Evolutionary conservation across 2,888 invertebrate genomes (phyloP).

Genomic region (Coecobrya sp.): DNA sequence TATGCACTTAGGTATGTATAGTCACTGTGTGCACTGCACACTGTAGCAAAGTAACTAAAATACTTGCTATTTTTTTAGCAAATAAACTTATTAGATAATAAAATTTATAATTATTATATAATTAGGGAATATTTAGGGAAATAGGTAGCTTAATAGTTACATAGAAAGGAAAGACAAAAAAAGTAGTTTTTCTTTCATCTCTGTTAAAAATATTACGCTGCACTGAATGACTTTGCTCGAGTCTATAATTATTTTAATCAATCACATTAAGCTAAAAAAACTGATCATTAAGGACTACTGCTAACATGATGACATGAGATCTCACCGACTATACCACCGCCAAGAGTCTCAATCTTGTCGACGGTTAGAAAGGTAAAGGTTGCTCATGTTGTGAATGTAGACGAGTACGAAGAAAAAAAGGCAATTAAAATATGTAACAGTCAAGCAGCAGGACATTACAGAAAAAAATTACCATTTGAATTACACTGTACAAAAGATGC

Average conservation of each 20-base stretch:
- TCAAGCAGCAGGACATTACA: background rate
- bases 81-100: no score
- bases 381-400: background rate
- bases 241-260: conserved; percentile 54
- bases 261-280: conserved; percentile 11
- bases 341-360: background rate
- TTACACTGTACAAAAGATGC: background rate
- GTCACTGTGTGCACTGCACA: no score
- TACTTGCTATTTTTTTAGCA: no score
- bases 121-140: no score
- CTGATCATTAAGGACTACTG: conserved; percentile 8
- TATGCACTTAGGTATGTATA: no score
- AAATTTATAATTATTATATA: no score
- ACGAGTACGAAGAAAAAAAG: background rate
- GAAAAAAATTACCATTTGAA: background rate
- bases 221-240: background rate
- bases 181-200: background rate
- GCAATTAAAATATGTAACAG: conserved; percentile 30
- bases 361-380: conserved; percentile 8
- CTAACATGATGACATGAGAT: background rate
- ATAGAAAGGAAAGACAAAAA: background rate
- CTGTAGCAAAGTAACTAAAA: no score
- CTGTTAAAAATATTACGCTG: background rate
- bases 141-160: no score
- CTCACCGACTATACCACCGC: background rate